Percentiles rank a stretch among this genome's conserved stretches.
phyloP scores from a whole-genome alignment of 2,888 invertebrate genomes.

The Macaria notata region DNA sequence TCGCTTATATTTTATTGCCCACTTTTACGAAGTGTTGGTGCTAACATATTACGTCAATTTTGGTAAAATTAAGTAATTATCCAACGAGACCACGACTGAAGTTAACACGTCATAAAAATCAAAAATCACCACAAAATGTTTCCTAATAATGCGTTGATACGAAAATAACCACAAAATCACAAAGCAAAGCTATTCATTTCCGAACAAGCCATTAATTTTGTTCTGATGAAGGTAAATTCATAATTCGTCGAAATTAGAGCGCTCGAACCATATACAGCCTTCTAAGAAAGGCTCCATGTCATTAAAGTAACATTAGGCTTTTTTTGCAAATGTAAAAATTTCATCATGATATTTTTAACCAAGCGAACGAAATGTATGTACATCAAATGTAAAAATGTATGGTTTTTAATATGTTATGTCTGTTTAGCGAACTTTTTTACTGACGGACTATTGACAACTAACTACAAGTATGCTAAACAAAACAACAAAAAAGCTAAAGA shows the following conservation, averaged over 20 bases:
- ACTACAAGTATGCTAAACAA: too few relatives aligned
- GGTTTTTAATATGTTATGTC: too few relatives aligned
- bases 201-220: conserved; percentile 7
- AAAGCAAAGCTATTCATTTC: conserved; percentile 1
- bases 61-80: conserved; percentile 7
- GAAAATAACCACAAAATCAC: background rate
- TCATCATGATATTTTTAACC: too few relatives aligned
- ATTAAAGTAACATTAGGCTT: conserved; percentile 18
- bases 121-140: background rate
- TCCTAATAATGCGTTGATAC: background rate
- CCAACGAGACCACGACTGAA: background rate
- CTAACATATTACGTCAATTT: too few relatives aligned
- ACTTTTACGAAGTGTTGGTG: too few relatives aligned
- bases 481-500: too few relatives aligned
- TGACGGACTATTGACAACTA: too few relatives aligned
- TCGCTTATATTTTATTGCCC: too few relatives aligned
- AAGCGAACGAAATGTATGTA: too few relatives aligned
- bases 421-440: too few relatives aligned
- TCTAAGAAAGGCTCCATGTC: conserved; percentile 12
- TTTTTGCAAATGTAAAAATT: background rate
- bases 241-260: conserved; percentile 6
- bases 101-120: conserved; percentile 3
- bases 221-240: background rate
- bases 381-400: too few relatives aligned
- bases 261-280: background rate